These are phyloP conservation scores for Drosophila miranda DNA, from an alignment of 1,140 invertebrate genomes.

Conservation along the genomic window DNA sequence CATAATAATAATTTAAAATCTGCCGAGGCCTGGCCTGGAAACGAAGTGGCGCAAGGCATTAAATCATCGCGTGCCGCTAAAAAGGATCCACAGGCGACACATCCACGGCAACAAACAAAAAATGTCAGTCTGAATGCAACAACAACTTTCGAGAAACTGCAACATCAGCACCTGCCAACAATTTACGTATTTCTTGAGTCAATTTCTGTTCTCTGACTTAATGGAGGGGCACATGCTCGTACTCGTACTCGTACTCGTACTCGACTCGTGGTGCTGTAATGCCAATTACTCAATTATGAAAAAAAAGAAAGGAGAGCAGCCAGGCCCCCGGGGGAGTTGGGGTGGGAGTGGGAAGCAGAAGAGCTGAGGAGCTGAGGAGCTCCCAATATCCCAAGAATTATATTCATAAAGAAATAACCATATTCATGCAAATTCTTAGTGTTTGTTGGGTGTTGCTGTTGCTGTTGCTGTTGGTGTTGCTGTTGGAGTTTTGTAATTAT, in stretches of 20 bases:
- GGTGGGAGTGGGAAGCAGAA: no score
- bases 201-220: constrained; percentile 24
- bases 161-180: constrained; percentile 24
- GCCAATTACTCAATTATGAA: no score
- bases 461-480: constrained; percentile 17
- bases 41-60: constrained; percentile 76
- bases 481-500: constrained; percentile 64
- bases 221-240: constrained; percentile 33
- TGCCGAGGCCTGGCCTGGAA: constrained; percentile 49
- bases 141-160: constrained; percentile 10
- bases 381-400: constrained; percentile 4
- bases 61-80: constrained; percentile 77
- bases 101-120: constrained; percentile 9
- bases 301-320: not conserved
- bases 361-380: no score
- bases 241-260: constrained; percentile 24
- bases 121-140: constrained; percentile 5
- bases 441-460: constrained; percentile 26
- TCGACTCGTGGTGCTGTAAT: not conserved
- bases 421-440: constrained; percentile 20
- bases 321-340: no score
- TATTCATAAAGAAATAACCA: constrained; percentile 5
- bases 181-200: constrained; percentile 44
- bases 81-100: constrained; percentile 62
- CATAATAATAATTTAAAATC: constrained; percentile 79